phyloP scores from a whole-genome alignment of 2,888 invertebrate species.

The Lasioglossum oenotherae region DNA sequence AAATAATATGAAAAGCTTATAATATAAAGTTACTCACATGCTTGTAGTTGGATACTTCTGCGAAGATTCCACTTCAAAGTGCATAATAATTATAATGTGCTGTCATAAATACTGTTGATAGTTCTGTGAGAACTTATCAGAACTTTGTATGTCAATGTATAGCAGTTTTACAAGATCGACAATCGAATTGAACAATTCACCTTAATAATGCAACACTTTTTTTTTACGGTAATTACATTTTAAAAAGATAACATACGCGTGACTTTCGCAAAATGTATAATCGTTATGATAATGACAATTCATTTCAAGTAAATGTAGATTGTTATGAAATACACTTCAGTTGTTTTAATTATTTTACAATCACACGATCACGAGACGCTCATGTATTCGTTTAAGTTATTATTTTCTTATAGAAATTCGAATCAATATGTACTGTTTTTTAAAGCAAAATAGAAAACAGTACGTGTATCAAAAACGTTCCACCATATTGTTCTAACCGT shows the following conservation, averaged over 20 bases:
- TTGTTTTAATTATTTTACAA: conserved; percentile 8
- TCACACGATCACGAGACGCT: neutral
- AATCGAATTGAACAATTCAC: conserved; percentile 16
- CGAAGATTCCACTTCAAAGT: conserved; percentile 72
- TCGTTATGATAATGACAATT: conserved; percentile 49
- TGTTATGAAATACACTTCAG: conserved; percentile 18
- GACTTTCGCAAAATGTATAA: conserved; percentile 38
- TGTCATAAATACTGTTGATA: conserved; percentile 26
- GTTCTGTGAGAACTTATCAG: conserved; percentile 53
- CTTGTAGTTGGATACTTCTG: conserved; percentile 72
- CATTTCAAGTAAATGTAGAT: conserved; percentile 55
- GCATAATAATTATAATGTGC: conserved; percentile 66
- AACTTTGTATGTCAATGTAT: conserved; percentile 22
- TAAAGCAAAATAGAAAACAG: conserved; percentile 46
- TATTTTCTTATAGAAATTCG: conserved; percentile 3
- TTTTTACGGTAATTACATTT: conserved; percentile 45
- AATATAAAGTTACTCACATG: conserved; percentile 70
- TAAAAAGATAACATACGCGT: conserved; percentile 30
- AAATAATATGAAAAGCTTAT: neutral
- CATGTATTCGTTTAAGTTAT: neutral
- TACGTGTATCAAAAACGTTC: conserved; percentile 38
- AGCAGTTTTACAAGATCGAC: conserved; percentile 2
- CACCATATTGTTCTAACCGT: conserved; percentile 51
- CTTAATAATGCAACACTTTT: conserved; percentile 32
- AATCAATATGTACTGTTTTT: conserved; percentile 26